Percentiles rank a stretch among this genome's conserved stretches.
Conservation (phyloP, 2,113 vertebrate genomes). For the Odobenus rosmarus region DNA sequence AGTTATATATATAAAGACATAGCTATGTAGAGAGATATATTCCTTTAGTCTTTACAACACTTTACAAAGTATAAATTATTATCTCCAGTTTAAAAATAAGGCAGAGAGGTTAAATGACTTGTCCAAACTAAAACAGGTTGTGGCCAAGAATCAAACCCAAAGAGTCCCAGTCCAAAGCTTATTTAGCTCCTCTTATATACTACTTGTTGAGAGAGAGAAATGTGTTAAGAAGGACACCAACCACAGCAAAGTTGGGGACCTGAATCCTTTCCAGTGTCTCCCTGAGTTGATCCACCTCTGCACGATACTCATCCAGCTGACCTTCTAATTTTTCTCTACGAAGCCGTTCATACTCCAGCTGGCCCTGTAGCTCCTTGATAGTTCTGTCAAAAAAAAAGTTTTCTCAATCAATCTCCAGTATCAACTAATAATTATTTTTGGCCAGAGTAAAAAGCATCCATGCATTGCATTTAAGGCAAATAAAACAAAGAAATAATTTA, state of each 20-base stretch:
- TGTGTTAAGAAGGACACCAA: slow-evolving; percentile 58
- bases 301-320: slow-evolving; percentile 85
- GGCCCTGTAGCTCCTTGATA: slow-evolving; percentile 83
- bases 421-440: slow-evolving; percentile 48
- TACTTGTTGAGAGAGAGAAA: slow-evolving; percentile 43
- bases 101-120: background rate
- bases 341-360: slow-evolving; percentile 86
- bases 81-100: background rate
- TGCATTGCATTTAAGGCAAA: slow-evolving; percentile 38
- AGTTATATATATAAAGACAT: background rate
- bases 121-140: background rate
- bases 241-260: rapidly evolving
- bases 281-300: slow-evolving; percentile 82
- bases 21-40: background rate
- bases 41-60: background rate
- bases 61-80: slow-evolving; percentile 23
- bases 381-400: slow-evolving; percentile 77
- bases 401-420: background rate
- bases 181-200: background rate
- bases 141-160: slow-evolving; percentile 4
- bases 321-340: slow-evolving; percentile 88
- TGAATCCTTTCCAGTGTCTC: slow-evolving; percentile 66
- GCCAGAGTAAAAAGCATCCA: background rate
- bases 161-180: background rate
- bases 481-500: slow-evolving; percentile 34